phyloP scores from a whole-genome alignment of 2,113 vertebrate species.

The Mesocricetus auratus region DNA sequence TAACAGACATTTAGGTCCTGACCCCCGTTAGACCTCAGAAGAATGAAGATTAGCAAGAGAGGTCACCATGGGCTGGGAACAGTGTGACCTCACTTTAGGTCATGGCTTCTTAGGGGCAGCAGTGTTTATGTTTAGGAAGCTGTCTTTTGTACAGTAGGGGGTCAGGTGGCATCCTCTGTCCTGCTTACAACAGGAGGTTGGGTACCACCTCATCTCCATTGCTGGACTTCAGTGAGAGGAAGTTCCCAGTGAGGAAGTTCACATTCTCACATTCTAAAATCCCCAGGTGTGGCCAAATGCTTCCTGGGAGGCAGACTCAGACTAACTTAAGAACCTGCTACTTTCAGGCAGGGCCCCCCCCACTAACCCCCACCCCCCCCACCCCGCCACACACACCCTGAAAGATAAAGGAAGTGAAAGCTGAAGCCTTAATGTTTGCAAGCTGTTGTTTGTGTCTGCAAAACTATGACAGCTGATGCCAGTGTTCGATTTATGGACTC shows the following conservation, averaged over 20 bases:
- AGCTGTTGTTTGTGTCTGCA: neutral
- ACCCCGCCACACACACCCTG: neutral
- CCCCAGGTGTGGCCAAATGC: neutral
- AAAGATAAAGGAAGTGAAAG: neutral
- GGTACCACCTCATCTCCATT: neutral
- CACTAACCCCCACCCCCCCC: neutral
- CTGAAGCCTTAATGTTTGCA: neutral
- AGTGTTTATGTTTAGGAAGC: fast-evolving
- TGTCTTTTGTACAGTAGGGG: too few relatives aligned
- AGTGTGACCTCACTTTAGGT: neutral
- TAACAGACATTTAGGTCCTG: neutral
- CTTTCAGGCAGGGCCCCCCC: neutral
- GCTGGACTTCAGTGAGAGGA: neutral
- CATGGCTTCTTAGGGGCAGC: neutral
- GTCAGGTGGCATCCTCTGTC: neutral
- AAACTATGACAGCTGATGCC: neutral
- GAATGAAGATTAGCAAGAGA: neutral
- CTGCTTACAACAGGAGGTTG: too few relatives aligned
- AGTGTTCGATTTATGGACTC: neutral
- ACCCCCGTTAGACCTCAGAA: too few relatives aligned
- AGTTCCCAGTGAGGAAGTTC: neutral
- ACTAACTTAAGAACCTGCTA: neutral
- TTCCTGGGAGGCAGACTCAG: neutral
- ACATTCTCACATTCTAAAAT: neutral
- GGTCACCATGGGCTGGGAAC: neutral